Conservation (phyloP, 2,888 invertebrate species). For the Opisthograptis luteolata region DNA sequence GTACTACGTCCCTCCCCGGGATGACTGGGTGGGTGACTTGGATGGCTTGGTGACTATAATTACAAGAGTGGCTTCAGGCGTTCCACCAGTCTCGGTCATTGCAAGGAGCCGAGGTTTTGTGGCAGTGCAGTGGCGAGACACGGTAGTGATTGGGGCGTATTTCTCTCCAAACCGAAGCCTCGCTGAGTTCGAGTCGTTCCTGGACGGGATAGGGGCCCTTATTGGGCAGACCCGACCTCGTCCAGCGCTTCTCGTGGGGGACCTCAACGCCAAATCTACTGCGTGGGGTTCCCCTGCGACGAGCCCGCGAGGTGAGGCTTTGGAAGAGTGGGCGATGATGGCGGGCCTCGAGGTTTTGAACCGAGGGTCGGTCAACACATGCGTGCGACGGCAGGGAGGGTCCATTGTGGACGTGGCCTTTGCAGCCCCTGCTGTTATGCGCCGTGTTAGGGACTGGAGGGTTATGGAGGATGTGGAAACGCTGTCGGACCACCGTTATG, state of each 20-base stretch:
- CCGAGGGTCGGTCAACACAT: conserved; percentile 28
- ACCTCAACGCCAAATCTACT: conserved; percentile 30
- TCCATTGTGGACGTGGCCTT: conserved; percentile 26
- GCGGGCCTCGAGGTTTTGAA: conserved; percentile 23
- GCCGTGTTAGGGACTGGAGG: conserved; percentile 3
- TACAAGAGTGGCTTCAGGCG: background rate
- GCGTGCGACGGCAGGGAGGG: conserved; percentile 33
- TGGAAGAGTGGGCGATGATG: conserved; percentile 27
- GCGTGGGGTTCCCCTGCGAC: conserved; percentile 25
- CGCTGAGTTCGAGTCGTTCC: conserved; percentile 16
- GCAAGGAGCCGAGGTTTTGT: conserved; percentile 16
- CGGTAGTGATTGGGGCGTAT: conserved; percentile 10
- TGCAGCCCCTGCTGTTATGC: conserved; percentile 12
- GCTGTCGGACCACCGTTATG: conserved; percentile 16
- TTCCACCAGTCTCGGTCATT: background rate
- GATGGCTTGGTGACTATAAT: conserved; percentile 14
- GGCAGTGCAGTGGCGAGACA: too few species aligned
- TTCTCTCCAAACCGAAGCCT: conserved; percentile 21
- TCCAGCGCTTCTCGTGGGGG: conserved; percentile 8
- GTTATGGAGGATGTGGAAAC: conserved; percentile 12
- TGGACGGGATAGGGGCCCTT: conserved; percentile 2
- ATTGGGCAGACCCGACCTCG: background rate
- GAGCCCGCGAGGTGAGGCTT: conserved; percentile 16
- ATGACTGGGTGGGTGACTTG: conserved; percentile 19
- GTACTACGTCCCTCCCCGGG: conserved; percentile 18